Base-by-base conservation (phyloP, 2,888 invertebrate species). In the Xanthorhoe designata region DNA sequence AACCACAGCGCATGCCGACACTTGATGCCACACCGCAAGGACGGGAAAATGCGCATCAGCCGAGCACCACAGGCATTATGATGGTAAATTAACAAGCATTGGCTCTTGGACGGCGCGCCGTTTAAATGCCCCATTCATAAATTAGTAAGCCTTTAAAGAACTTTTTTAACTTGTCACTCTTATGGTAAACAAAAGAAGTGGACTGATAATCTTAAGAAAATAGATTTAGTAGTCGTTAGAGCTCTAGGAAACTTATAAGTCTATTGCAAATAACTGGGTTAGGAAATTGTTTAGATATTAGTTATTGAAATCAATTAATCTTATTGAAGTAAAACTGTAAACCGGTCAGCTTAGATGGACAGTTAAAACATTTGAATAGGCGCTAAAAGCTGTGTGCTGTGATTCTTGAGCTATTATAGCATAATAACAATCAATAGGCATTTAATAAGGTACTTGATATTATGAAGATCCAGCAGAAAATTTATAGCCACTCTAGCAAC, bases 11-110 rank as follows among this genome's bases (percentile, higher is more conserved):
- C 52, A 64, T 63, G 62, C 56, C 52, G 67, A 63, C 52, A 63
- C 63, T 42, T 42, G 63, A 63, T 52, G 63, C 24, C 58, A 58
- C 49, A 65, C 69, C 61, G 58, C 67, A 68, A 69, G 65, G 67
- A 75, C 73, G 73, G 73, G 71, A 75, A 75, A 78, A 75, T 79
- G 74, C 73, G 74, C 77, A 73, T 76, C 73, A 56, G 72, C 52
- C 57, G 59, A 54, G 61, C 70, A 45, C 29, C 18, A 45, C 45
- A 29, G 56, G 45, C 9, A 49, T 32, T 57, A 49, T 51, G 19
- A 51, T 51, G 24, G 19, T 13, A 24, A n/a, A 51, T 24, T 24
- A 51, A 24, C 19, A 29, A 51, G 24, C 19, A 4, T 19, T 51
- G 51, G 47, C 47, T 47, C 15, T 10, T 13, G 13, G 10, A 24